A percentile compares a stretch with the other conserved stretches of the same genome.
These are phyloP conservation scores for Xenopus petersii DNA, from an alignment of 2,797 vertebrate genomes.

Conservation along the genomic window DNA sequence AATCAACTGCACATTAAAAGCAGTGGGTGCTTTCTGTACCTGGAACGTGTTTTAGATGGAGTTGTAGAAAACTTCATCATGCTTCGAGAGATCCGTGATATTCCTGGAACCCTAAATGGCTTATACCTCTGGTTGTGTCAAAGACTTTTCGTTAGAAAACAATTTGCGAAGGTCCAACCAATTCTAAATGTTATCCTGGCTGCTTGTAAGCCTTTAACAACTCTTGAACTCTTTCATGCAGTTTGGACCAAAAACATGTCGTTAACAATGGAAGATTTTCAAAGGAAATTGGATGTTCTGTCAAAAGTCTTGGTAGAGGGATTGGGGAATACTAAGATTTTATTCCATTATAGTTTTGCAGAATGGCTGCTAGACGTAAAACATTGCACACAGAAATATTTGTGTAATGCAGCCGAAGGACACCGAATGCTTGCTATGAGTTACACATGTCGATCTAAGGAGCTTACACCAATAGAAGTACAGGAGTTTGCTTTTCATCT, in stretches of 20 bases:
- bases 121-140: slow-evolving; percentile 98
- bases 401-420: slow-evolving; percentile 94
- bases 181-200: slow-evolving; percentile 96
- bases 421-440: slow-evolving; percentile 98
- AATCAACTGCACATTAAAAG: slow-evolving; percentile 99
- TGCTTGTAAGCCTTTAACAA: slow-evolving; percentile 86
- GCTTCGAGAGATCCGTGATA: slow-evolving; percentile 96
- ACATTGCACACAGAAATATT: slow-evolving; percentile 96
- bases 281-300: slow-evolving; percentile 95
- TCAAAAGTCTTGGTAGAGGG: slow-evolving; percentile 92
- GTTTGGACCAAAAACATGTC: slow-evolving; percentile 97
- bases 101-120: slow-evolving; percentile 94
- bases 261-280: slow-evolving; percentile 90
- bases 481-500: slow-evolving; percentile 95
- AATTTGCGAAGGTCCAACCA: slow-evolving; percentile 96
- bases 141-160: slow-evolving; percentile 96
- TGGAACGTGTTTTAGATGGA: slow-evolving; percentile 94
- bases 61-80: slow-evolving; percentile 97
- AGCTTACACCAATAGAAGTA: slow-evolving; percentile 85
- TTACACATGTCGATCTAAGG: slow-evolving; percentile 89
- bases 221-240: slow-evolving; percentile 87
- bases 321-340: slow-evolving; percentile 85
- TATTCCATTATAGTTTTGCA: slow-evolving; percentile 97
- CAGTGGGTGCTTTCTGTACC: slow-evolving; percentile 96
- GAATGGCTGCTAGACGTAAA: slow-evolving; percentile 98